phyloP scores from a whole-genome alignment of 2,797 vertebrate species.

The Coendou prehensilis region DNA sequence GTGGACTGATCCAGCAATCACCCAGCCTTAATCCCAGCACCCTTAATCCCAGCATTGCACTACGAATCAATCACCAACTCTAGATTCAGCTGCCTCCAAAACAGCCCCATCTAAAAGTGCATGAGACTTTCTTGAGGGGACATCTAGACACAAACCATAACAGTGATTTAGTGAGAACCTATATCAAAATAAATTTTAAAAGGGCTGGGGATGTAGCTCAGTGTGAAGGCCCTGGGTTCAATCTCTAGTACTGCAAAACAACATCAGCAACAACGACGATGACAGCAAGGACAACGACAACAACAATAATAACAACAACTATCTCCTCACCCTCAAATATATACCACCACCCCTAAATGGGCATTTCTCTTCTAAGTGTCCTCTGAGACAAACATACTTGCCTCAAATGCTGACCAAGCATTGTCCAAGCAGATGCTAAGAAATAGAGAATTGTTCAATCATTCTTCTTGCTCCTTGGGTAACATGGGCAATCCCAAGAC shows the following conservation, averaged over 20 bases:
- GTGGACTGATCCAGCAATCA: not conserved
- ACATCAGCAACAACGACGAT: not conserved
- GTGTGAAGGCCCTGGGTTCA: not conserved
- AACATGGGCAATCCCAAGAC: fast-evolving
- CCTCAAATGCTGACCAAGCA: not conserved
- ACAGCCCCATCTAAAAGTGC: not conserved
- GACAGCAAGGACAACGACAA: too few species aligned
- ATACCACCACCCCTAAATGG: not conserved
- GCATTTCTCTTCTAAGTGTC: not conserved
- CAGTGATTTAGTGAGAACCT: not conserved
- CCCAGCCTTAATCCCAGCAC: not conserved
- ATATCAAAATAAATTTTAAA: not conserved
- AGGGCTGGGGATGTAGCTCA: not conserved
- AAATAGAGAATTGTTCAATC: not conserved
- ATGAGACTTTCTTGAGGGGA: not conserved
- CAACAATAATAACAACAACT: not conserved
- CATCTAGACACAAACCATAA: not conserved
- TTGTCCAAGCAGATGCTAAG: not conserved
- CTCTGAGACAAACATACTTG: not conserved
- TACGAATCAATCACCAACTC: not conserved
- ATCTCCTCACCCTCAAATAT: not conserved
- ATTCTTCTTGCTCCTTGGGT: not conserved
- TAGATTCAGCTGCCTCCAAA: not conserved
- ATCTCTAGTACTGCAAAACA: not conserved
- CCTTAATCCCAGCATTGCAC: not conserved